A percentile compares a stretch with the other conserved stretches of the same genome.
Conservation (phyloP, 2,797 vertebrate species). For the Garrulus glandarius region DNA sequence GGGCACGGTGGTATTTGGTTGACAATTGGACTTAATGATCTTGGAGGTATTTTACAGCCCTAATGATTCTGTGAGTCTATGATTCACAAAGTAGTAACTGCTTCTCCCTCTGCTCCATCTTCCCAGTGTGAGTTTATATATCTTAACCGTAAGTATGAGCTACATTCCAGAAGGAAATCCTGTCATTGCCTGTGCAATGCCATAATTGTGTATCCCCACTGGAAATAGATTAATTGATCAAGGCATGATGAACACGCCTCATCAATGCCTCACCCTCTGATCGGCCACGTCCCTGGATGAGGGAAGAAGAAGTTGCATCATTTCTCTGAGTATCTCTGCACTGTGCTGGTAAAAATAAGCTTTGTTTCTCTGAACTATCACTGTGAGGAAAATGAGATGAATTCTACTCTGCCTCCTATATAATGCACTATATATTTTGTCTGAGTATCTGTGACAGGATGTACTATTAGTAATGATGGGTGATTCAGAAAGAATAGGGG, state of each 20-base stretch:
- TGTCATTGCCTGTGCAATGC: accelerated
- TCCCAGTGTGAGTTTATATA: not conserved
- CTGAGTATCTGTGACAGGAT: constrained; percentile 9
- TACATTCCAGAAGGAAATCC: not conserved
- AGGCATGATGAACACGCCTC: not conserved
- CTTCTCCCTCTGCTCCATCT: not conserved
- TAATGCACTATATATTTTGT: constrained; percentile 15
- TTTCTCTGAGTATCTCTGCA: not conserved
- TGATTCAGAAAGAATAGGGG: constrained; percentile 24
- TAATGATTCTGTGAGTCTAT: not conserved
- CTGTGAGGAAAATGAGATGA: not conserved
- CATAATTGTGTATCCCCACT: not conserved
- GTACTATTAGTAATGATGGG: constrained; percentile 7
- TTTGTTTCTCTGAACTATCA: not conserved
- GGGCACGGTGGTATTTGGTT: not conserved
- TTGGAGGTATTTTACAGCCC: not conserved
- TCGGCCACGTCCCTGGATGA: not conserved
- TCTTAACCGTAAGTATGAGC: not conserved
- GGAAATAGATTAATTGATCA: not conserved
- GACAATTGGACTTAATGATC: not conserved
- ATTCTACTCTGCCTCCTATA: not conserved
- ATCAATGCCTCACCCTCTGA: not conserved
- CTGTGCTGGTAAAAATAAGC: not conserved
- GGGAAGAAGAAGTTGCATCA: not conserved
- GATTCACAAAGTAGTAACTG: not conserved